Evolutionary conservation across 1,140 invertebrate species (phyloP), one percentile per base, ranked within the genome.

Genomic region (Drosophila repleta): DNA sequence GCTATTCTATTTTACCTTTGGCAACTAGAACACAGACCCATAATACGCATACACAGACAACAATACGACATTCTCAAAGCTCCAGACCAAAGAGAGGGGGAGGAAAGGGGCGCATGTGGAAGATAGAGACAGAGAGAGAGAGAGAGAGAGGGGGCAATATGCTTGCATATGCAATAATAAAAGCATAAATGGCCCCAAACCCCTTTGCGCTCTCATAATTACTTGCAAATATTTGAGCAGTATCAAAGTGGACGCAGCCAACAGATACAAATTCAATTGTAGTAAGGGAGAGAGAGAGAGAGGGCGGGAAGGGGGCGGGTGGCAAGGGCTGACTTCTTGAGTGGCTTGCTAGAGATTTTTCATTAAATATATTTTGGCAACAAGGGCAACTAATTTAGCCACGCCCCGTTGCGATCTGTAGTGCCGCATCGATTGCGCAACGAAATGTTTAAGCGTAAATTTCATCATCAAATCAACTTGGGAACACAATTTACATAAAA

Each of bases 351-450:
- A 41, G 32, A 5, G 43, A 63, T 63, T 63, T 63, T 52, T 63
- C 41, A 65, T 65, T 65, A 56, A 41, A 63, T 60, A 20, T 60
- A 39, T 69, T 76, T 61, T 49, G 61, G 21, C 29, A 66, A 39
- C 61, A 60, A 35, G 32, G 32, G 32, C 32, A 35, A 74, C 65
- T 69, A 76, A 77, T 74, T 77, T 69, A 18, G 62, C 46, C 51
- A 89, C 66, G 84, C 79, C 79, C 74, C 61, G 72, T 64, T 84
- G 76, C 49, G 76, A 76, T 61, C 51, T 88, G 41, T 29, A 88
- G 83, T 74, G 43, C 48, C 78, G 83, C 83, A 88, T 88, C 84
- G 83, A 83, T 88, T 83, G 73, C 83, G 82, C 79, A 87, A 83
- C 66, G 79, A 79, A 83, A 88, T 88, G 51, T 81, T 78, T 73